Base-by-base conservation (phyloP, 2,888 invertebrate genomes). In the Synergus laeviventris region DNA sequence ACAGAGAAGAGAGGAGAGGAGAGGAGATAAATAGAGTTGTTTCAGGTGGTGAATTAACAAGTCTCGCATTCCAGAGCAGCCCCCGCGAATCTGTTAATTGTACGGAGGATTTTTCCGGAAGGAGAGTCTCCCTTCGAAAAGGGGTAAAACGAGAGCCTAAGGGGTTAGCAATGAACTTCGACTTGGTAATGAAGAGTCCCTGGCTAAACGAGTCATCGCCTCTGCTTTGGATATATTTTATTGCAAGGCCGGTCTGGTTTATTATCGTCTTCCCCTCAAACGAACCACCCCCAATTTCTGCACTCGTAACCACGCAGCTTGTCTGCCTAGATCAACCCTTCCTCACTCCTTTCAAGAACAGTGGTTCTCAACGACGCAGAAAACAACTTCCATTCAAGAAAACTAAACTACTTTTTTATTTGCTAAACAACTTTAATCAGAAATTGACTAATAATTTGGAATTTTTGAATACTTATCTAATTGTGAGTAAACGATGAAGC, bases 201-300 rank as follows among this genome's bases (percentile, higher is more conserved):
- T 62, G 84, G 81, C 86, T 85, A 85, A 89, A 88, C 90, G 88
- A 89, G 88, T 90, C 90, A 86, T 90, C 90, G 88, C 87, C 88
- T 87, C 87, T 86, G 87, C 87, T 88, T 88, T 85, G 86, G 87
- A 88, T 90, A 89, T 89, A 90, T 89, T 90, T 90, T 90, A 90
- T 90, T 88, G 88, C 88, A 81, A 84, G 84, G 84, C 85, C 85
- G 83, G 86, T 83, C 86, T 84, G 89, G 81, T 89, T 88, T 90
- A 90, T 90, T 89, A 89, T 90, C 88, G 83, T 86, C 86, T 80
- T 81, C 80, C 81, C 82, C 84, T 79, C 79, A 70, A 56, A 49
- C 56, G 61, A 74, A 54, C 59, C 82, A 79, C 74, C 76, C 82
- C 83, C 81, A 81, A 81, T 77, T 64, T 75, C 78, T 75, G 61